Percentiles rank a stretch among this genome's conserved stretches.
Conservation (phyloP, 1,140 invertebrate genomes). For the Chrysomallon squamiferum region DNA sequence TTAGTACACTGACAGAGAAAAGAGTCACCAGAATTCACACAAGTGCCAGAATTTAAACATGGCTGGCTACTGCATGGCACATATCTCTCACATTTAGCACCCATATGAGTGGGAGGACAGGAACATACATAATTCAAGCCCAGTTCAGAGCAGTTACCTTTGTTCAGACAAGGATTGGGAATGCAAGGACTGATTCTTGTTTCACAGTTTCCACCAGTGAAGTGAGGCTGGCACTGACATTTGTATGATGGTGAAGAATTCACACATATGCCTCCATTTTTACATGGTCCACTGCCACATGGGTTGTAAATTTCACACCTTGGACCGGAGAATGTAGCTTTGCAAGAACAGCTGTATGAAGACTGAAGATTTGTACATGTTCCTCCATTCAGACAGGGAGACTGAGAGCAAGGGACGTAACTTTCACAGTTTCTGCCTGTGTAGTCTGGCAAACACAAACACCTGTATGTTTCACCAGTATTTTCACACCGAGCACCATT, state of each 20-base stretch:
- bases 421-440: constrained; percentile 35
- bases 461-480: constrained; percentile 56
- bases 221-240: constrained; percentile 22
- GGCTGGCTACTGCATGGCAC: constrained; percentile 37
- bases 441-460: constrained; percentile 24
- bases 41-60: constrained; percentile 38
- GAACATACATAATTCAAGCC: constrained; percentile 1
- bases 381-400: constrained; percentile 40
- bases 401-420: constrained; percentile 25
- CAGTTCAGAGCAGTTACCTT: neutral
- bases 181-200: constrained; percentile 3
- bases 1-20: constrained; percentile 34
- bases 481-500: constrained; percentile 36
- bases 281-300: constrained; percentile 31
- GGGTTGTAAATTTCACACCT: constrained; percentile 30
- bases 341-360: constrained; percentile 34
- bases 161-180: constrained; percentile 30
- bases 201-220: constrained; percentile 24
- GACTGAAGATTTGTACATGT: constrained; percentile 17
- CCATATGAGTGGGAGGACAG: constrained; percentile 12
- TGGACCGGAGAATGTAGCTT: constrained; percentile 18
- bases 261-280: constrained; percentile 32
- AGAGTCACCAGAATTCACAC: constrained; percentile 54
- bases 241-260: constrained; percentile 21
- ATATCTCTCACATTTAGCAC: constrained; percentile 16